Evolutionary conservation across 2,888 invertebrate species (phyloP).

Genomic region (Hirtodrosophila alboralis): DNA sequence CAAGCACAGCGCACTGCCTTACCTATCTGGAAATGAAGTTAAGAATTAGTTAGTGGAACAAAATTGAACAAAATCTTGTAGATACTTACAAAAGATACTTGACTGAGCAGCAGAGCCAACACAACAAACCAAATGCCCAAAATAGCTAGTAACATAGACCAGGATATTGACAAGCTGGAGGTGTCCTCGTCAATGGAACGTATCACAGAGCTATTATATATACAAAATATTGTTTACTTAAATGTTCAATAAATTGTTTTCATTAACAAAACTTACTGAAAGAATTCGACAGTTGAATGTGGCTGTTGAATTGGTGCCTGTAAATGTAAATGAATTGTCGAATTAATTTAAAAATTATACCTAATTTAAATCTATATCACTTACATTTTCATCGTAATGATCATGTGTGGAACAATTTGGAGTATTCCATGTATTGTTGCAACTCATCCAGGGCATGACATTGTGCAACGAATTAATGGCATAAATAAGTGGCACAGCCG

Average conservation of each 20-base stretch:
- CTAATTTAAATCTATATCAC: background rate
- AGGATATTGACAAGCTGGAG: conserved; percentile 65
- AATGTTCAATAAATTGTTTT: too few species aligned
- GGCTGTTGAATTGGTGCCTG: conserved; percentile 63
- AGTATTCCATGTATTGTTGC: conserved; percentile 93
- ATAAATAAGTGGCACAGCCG: conserved; percentile 93
- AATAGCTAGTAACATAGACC: conserved; percentile 70
- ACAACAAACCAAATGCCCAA: conserved; percentile 74
- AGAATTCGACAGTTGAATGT: conserved; percentile 81
- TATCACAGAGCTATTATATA: conserved; percentile 63
- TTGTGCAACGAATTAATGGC: conserved; percentile 88
- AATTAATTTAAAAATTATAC: background rate
- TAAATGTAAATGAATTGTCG: background rate
- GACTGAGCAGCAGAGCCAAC: conserved; percentile 66
- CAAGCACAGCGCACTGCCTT: conserved; percentile 78
- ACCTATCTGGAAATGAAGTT: conserved; percentile 70
- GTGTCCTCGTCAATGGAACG: conserved; percentile 63
- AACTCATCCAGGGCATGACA: conserved; percentile 91
- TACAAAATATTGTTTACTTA: background rate
- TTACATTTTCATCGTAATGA: conserved; percentile 70
- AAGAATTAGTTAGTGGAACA: too few species aligned
- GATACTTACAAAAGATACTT: conserved; percentile 74
- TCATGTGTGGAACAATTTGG: conserved; percentile 76
- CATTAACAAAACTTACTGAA: conserved; percentile 64
- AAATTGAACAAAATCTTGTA: too few species aligned